Conservation (phyloP, 2,888 invertebrate genomes). For the Neocrepidodera transversa region DNA sequence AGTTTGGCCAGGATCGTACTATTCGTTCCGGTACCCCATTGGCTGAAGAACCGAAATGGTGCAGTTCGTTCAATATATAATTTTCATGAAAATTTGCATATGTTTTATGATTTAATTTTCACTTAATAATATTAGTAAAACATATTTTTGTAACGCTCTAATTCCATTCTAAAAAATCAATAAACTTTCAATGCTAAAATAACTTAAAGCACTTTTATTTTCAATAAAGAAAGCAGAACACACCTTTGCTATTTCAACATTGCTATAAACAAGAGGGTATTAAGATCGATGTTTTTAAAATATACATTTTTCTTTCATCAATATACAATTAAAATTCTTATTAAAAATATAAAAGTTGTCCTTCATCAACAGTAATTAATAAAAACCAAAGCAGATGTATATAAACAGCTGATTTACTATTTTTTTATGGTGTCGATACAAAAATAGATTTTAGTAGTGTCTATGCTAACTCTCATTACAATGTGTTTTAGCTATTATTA, state of each 20-base stretch:
- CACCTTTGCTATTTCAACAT: conserved; percentile 35
- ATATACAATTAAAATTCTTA: conserved; percentile 30
- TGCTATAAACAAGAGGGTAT: conserved; percentile 12
- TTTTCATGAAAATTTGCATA: too few species aligned
- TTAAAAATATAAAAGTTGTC: conserved; percentile 37
- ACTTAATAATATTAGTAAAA: too few species aligned
- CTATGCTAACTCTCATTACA: conserved; percentile 11
- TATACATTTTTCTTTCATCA: conserved; percentile 30
- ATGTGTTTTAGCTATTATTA: background rate
- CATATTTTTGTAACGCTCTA: too few species aligned
- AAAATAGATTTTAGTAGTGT: conserved; percentile 32
- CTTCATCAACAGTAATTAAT: conserved; percentile 39
- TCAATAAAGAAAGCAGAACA: conserved; percentile 7
- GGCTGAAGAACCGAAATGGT: too few species aligned
- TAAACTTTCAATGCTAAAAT: too few species aligned
- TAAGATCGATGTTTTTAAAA: conserved; percentile 21
- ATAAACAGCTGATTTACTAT: conserved; percentile 42
- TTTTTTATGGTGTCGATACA: conserved; percentile 33
- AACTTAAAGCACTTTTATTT: conserved; percentile 9
- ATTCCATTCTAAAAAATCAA: too few species aligned
- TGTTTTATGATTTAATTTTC: too few species aligned
- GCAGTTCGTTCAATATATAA: too few species aligned
- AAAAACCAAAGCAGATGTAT: conserved; percentile 38
- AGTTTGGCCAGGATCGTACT: too few species aligned
- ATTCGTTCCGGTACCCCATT: too few species aligned